Evolutionary conservation across 2,888 invertebrate species (phyloP), one percentile per base, ranked within the genome.

Genomic region (Deilephila elpenor): DNA sequence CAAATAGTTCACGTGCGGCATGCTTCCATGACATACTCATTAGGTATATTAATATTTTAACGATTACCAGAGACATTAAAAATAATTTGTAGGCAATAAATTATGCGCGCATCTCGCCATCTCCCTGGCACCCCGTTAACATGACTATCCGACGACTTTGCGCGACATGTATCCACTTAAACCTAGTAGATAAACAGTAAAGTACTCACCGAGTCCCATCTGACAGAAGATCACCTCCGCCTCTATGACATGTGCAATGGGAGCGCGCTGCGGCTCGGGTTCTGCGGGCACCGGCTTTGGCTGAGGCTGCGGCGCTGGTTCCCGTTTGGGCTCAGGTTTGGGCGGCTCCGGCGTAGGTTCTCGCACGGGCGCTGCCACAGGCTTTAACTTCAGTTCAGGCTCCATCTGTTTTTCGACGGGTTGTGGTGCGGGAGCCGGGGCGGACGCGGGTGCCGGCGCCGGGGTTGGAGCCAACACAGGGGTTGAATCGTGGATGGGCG

Each of bases 181-280:
- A 14, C 14, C 11, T 44, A 44, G 44, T 11, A 11, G 44, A 44
- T 11, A 11, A 56, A n/a, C 19, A 56, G 56, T 56, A 56, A 56
- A 20, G 44, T 25, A 74, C 93, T 96, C 86, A 97, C 97, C 97
- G 72, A 97, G 91, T 82, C 96, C 96, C 95, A 97, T 96, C 89
- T 96, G 96, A 88, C 96, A 95, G 93, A 97, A 97, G 84, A 97
- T 96, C 79, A 96, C 96, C 84, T 96, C 96, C 62, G 96, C 96
- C 83, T 96, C 96, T 77, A 96, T 96, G 85, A 95, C 93, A 84
- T 94, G 94, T 56, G 95, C 92, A 74, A 90, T 83, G 74, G 93
- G 89, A 72, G 87, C 86, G 77, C 89, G 89, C 74, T 83, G 70
- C 20, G 88, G 83, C 78, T 72, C 79, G 59, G 78, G 75, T 78